Percentiles rank a stretch among this genome's conserved stretches.
Evolutionary conservation across 92 coral and sea anemone species (phyloP).

Genomic region (Blastomussa wellsi): DNA sequence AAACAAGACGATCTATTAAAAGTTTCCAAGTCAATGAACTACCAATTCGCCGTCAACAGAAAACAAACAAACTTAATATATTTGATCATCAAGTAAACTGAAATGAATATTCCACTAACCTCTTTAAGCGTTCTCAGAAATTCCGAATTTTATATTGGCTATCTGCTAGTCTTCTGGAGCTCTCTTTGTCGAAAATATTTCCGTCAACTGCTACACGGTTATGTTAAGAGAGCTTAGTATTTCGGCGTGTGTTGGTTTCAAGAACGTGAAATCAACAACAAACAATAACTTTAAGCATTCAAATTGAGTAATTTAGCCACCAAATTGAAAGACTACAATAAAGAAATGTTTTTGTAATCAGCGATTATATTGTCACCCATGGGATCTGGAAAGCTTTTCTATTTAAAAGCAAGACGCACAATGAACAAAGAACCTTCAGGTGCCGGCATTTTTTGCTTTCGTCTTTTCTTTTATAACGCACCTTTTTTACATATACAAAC

Average conservation of each 20-base stretch:
- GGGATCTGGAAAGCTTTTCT: conserved; percentile 34
- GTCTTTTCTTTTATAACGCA: no score
- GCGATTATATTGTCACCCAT: conserved; percentile 28
- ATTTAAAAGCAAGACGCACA: background rate
- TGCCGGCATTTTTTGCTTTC: background rate
- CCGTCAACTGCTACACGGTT: background rate
- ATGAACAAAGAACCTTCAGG: background rate
- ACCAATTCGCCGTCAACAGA: background rate
- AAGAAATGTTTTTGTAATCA: conserved; percentile 10
- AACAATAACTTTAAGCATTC: conserved; percentile 28
- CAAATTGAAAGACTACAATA: conserved; percentile 5
- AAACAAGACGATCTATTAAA: background rate
- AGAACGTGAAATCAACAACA: conserved; percentile 7
- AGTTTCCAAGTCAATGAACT: conserved; percentile 2
- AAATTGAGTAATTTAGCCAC: conserved; percentile 16
- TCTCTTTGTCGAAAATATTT: background rate
- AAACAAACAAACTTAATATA: background rate
- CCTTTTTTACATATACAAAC: no score
- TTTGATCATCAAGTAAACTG: background rate
- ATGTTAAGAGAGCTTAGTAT: background rate
- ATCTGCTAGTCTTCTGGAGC: background rate
- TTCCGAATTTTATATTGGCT: no score
- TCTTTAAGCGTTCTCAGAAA: no score
- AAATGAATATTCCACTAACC: background rate
- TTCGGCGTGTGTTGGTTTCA: background rate